These are phyloP conservation scores for Coenonympha arcania DNA, from an alignment of 2,888 invertebrate species.

Conservation along the genomic window DNA sequence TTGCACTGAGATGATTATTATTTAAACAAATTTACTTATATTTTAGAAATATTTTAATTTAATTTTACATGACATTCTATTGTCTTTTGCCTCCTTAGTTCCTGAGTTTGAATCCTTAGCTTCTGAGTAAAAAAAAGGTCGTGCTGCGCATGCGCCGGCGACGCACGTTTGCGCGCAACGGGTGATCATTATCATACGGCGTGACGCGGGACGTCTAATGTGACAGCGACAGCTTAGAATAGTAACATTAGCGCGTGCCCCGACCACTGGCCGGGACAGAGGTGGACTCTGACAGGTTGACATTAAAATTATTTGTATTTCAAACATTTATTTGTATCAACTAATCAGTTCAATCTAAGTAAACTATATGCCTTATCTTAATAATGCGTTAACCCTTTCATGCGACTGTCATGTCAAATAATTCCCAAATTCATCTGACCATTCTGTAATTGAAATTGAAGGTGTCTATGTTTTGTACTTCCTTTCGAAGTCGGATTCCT, in stretches of 20 bases:
- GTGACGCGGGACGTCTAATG: constrained; percentile 43
- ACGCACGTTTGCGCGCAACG: constrained; percentile 31
- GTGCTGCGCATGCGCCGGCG: constrained; percentile 16
- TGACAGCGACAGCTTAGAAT: constrained; percentile 27
- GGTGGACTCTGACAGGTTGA: constrained; percentile 34
- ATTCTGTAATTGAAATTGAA: too few relatives aligned
- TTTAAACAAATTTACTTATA: too few relatives aligned
- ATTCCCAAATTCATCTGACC: too few relatives aligned
- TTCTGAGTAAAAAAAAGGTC: constrained; percentile 23
- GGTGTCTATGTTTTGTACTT: too few relatives aligned
- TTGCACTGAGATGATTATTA: too few relatives aligned
- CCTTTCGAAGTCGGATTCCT: too few relatives aligned
- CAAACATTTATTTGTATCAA: neutral
- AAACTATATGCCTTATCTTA: too few relatives aligned
- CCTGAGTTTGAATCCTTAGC: neutral
- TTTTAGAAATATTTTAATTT: too few relatives aligned
- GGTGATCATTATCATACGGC: constrained; percentile 47
- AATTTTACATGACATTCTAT: too few relatives aligned
- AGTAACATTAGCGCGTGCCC: constrained; percentile 43
- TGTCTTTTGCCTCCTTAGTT: neutral
- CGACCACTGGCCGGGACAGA: constrained; percentile 37
- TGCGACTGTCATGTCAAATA: too few relatives aligned
- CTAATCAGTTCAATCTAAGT: too few relatives aligned
- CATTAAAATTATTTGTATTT: neutral
- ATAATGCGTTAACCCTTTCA: too few relatives aligned